Conservation (phyloP, 2,797 vertebrate species). For the Kryptopterus vitreolus region DNA sequence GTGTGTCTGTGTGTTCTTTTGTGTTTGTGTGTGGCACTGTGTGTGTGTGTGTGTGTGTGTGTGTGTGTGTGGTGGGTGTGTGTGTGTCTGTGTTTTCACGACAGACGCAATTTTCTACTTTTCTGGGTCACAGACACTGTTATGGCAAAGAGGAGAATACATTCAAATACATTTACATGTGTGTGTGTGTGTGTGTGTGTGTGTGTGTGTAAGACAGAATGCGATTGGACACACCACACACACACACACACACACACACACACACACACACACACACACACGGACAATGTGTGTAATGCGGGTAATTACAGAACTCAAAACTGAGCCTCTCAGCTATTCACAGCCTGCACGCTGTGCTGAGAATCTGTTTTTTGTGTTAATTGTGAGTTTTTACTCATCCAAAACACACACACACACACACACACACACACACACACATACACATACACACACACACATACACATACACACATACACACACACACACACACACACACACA, state of each 20-base stretch:
- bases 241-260: constrained; percentile 14
- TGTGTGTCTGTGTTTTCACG: not conserved
- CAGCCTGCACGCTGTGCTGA: not conserved
- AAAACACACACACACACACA: not conserved
- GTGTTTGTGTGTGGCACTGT: not conserved
- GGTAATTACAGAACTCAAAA: constrained; percentile 33
- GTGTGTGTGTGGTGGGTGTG: too few species aligned
- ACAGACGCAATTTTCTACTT: constrained; percentile 19
- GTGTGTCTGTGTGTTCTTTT: too few species aligned
- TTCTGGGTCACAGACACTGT: constrained; percentile 49
- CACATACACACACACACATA: constrained; percentile 1
- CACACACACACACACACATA: constrained; percentile 10
- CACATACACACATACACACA: not conserved
- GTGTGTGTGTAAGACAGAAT: not conserved
- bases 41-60: constrained; percentile 1
- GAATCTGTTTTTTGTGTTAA: constrained; percentile 18
- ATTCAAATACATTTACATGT: not conserved
- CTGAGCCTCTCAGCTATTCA: constrained; percentile 12
- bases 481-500: constrained; percentile 14
- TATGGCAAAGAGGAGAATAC: constrained; percentile 35
- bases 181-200: not conserved
- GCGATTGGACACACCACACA: not conserved
- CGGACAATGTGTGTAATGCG: not conserved
- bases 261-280: not conserved
- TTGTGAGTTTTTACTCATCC: constrained; percentile 10